phyloP scores from a whole-genome alignment of 2,113 vertebrate genomes.

The Psilopsiagon aymara region DNA sequence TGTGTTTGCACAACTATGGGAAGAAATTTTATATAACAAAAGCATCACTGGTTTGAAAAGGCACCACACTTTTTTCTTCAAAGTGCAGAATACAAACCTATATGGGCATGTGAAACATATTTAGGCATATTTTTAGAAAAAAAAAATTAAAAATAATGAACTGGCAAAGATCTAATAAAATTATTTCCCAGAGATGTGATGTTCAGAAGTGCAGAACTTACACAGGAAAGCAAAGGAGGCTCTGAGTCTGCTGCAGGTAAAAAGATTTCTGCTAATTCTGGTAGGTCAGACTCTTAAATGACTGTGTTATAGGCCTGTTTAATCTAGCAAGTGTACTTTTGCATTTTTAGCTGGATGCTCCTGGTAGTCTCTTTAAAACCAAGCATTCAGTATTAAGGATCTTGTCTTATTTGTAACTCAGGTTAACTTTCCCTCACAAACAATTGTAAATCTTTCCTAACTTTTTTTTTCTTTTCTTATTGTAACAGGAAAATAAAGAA shows the following conservation, averaged over 20 bases:
- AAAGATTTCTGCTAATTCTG: neutral
- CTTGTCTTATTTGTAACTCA: neutral
- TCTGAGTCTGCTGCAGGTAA: neutral
- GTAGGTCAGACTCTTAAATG: neutral
- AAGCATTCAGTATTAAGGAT: neutral
- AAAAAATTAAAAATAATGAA: neutral
- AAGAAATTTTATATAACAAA: neutral
- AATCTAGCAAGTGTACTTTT: neutral
- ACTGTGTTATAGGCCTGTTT: neutral
- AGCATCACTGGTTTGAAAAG: neutral
- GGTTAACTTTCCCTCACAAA: neutral
- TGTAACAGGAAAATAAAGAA: neutral
- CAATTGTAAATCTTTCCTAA: neutral
- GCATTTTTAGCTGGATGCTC: neutral
- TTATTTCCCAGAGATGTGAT: neutral
- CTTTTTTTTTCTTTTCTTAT: neutral
- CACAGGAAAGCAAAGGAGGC: accelerated
- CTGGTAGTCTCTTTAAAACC: neutral
- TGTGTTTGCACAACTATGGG: neutral
- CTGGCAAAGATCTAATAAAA: neutral
- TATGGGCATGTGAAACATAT: neutral
- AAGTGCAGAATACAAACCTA: neutral
- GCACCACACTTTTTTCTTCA: neutral
- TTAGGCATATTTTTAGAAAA: neutral
- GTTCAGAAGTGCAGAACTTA: neutral